phyloP scores from a whole-genome alignment of 2,888 invertebrate species.

The Watsonalla cultraria region DNA sequence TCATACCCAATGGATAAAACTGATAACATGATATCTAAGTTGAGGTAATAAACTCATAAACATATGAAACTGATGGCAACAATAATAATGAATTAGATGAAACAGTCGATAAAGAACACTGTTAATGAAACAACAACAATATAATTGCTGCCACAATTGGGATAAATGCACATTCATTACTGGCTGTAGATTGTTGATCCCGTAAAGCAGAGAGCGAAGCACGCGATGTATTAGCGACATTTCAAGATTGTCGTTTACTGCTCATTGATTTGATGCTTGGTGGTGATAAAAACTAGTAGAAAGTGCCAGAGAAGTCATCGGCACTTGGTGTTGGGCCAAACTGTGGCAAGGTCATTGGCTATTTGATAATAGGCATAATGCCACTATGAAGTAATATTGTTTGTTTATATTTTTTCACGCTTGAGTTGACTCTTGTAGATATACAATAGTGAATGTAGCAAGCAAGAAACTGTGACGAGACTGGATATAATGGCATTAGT shows the following conservation, averaged over 20 bases:
- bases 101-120: constrained; percentile 29
- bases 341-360: constrained; percentile 68
- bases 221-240: constrained; percentile 27
- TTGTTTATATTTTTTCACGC: constrained; percentile 63
- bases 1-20: no score
- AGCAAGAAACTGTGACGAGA: neutral
- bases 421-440: neutral
- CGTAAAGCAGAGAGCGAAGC: constrained; percentile 18
- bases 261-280: constrained; percentile 9
- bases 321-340: constrained; percentile 68
- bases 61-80: constrained; percentile 18
- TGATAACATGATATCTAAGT: neutral
- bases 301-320: constrained; percentile 70
- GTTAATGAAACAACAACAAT: constrained; percentile 16
- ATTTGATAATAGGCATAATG: constrained; percentile 63
- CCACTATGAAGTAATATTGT: constrained; percentile 60
- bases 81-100: constrained; percentile 35
- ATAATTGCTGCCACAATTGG: neutral
- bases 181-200: constrained; percentile 6
- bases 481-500: neutral
- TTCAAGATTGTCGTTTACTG: constrained; percentile 17
- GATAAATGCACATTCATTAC: constrained; percentile 13
- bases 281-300: constrained; percentile 60
- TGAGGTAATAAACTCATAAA: constrained; percentile 24
- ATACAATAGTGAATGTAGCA: neutral